phyloP scores from a whole-genome alignment of 2,888 invertebrate species.

The Drosophila falleni region DNA sequence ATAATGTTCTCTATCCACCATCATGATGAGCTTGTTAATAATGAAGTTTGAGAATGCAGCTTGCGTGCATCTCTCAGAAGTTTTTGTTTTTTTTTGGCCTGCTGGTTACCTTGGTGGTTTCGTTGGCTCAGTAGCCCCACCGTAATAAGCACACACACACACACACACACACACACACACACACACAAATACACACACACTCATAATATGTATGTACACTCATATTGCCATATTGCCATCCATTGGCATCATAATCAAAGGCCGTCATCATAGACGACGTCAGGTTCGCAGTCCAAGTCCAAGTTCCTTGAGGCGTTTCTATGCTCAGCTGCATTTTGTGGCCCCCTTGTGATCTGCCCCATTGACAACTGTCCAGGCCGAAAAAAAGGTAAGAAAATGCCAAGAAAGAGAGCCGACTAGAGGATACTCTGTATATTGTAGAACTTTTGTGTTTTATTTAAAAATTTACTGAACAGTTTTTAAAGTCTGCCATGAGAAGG shows the following conservation, averaged over 20 bases:
- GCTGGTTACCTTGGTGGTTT: slow-evolving; percentile 6
- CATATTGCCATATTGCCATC: slow-evolving; percentile 42
- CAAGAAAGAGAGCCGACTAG: not conserved
- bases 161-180: slow-evolving; percentile 9
- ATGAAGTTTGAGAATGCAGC: slow-evolving; percentile 54
- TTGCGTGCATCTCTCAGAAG: slow-evolving; percentile 58
- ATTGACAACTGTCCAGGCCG: slow-evolving; percentile 68
- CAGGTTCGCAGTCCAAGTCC: slow-evolving; percentile 21
- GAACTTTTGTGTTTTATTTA: too few species aligned
- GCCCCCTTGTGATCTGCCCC: slow-evolving; percentile 57
- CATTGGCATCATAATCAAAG: slow-evolving; percentile 71
- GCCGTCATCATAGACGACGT: slow-evolving; percentile 68
- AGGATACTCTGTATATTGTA: not conserved
- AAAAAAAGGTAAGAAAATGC: slow-evolving; percentile 9
- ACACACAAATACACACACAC: slow-evolving; percentile 10
- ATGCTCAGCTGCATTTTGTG: slow-evolving; percentile 47
- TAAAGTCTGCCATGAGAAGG: too few species aligned
- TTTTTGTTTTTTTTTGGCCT: too few species aligned
- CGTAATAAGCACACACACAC: slow-evolving; percentile 36
- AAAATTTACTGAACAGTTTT: too few species aligned
- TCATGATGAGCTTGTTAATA: slow-evolving; percentile 40
- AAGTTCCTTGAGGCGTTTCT: slow-evolving; percentile 50
- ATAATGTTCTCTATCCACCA: slow-evolving; percentile 6
- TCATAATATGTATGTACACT: not conserved
- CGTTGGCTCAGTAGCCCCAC: slow-evolving; percentile 36